Base-by-base conservation (phyloP, 2,797 vertebrate species). In the Borostomias antarcticus region DNA sequence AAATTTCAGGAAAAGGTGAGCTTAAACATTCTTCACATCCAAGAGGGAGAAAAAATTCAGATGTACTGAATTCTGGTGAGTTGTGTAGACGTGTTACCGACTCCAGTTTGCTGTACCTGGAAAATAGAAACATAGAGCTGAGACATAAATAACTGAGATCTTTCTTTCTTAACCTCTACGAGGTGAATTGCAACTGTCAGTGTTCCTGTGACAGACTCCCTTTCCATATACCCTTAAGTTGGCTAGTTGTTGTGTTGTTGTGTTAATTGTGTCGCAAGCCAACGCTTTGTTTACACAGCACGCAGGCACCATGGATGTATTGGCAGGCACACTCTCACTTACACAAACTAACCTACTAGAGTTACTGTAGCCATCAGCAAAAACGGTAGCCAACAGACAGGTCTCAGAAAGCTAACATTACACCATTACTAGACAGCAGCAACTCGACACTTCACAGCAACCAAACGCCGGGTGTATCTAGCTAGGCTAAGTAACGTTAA, bases 71-170 rank as follows among this genome's bases (percentile, higher is more conserved):
- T 76, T 77, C 81, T 76, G 15, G 57, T 62, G 72, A 74, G 28
- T 19, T 29, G 75, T 79, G 67, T 58, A 48, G 68, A 45, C 70
- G 76, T 64, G 63, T 71, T 72, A 81, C 73, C 59, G 75, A 85
- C 81, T 89, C 87, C 89, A 88, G 86, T 90, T 86, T 87, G 82
- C 57, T 75, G 80, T 68, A 60, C 80, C 88, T 89, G 56, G 23
- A 64, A 32, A n/a, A n/a, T n/a, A 48, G 47, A 43, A 57, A 64
- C 75, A 2, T 78, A 25, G 79, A 21, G 78, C 82, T 3, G 79
- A 19, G 45, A 48, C 2, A 26, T 8, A 10, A 59, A 59, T 9
- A 9, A 10, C 7, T 2, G 48, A 51, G 19, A 51, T 21, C 48
- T 25, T 10, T 23, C 48, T n/a, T n/a, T n/a, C n/a, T n/a, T n/a